A percentile compares a stretch with the other conserved stretches of the same genome.
phyloP scores from a whole-genome alignment of 2,113 vertebrate species.

The Martes martes region DNA sequence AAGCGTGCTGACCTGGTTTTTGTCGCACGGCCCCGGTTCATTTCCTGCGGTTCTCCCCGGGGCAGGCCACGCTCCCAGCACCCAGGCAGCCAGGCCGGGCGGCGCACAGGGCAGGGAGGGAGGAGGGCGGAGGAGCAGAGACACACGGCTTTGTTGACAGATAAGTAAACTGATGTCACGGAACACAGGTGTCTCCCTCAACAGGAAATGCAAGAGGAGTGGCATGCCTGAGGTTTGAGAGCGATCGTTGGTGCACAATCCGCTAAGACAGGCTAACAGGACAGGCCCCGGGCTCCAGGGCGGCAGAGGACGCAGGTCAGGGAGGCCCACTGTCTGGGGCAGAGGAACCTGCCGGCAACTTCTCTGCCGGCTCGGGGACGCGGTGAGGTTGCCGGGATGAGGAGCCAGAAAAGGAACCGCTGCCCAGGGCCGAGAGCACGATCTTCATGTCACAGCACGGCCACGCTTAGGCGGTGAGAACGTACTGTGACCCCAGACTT shows the following conservation, averaged over 20 bases:
- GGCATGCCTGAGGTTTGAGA: not conserved
- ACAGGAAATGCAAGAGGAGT: not conserved
- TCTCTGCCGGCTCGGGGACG: not conserved
- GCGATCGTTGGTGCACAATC: not conserved
- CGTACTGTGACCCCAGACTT: rapidly evolving
- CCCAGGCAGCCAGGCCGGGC: not conserved
- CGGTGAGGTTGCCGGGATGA: not conserved
- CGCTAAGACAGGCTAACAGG: not conserved
- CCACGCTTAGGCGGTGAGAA: rapidly evolving
- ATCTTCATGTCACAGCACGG: rapidly evolving
- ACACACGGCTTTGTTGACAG: not conserved
- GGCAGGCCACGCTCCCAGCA: not conserved
- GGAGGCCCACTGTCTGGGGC: too few relatives aligned
- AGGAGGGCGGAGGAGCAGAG: not conserved
- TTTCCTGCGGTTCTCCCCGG: not conserved
- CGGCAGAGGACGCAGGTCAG: rapidly evolving
- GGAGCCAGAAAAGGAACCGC: not conserved
- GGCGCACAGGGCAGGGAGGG: not conserved
- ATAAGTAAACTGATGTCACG: not conserved
- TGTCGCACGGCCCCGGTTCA: not conserved
- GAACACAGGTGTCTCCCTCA: not conserved
- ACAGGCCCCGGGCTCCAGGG: not conserved
- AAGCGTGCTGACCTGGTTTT: not conserved
- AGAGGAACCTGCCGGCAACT: not conserved
- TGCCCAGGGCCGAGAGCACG: rapidly evolving